These are phyloP conservation scores for Aythya fuligula DNA, from an alignment of 2,797 vertebrate species.

Conservation along the genomic window DNA sequence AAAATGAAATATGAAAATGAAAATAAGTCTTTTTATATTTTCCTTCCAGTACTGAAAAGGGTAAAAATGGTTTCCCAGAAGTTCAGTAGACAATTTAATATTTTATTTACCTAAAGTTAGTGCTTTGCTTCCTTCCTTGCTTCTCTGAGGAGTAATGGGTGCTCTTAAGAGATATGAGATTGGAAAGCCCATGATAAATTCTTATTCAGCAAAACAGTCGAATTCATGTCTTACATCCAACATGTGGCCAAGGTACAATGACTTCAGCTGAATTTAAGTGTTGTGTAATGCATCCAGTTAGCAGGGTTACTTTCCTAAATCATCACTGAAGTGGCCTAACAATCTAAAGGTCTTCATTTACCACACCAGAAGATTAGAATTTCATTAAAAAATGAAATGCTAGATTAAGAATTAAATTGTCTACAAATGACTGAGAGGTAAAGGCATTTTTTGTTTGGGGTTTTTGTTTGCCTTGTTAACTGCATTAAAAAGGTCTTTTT, in stretches of 20 bases:
- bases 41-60: neutral
- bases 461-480: conserved; percentile 29
- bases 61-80: neutral
- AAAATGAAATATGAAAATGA: neutral
- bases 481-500: neutral
- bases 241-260: neutral
- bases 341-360: neutral
- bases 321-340: neutral
- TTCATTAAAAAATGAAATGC: neutral
- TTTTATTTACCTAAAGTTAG: neutral
- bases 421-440: neutral
- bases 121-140: neutral
- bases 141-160: neutral
- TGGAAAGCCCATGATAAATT: neutral
- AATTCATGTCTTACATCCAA: neutral
- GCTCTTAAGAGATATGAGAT: neutral
- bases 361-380: neutral
- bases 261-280: neutral
- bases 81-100: conserved; percentile 11
- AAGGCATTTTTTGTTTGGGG: neutral
- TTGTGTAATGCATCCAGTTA: neutral
- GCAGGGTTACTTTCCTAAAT: neutral
- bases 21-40: neutral
- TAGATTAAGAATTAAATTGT: neutral
- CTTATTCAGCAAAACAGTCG: neutral